Percentiles rank a stretch among this genome's conserved stretches.
These are phyloP conservation scores for Ryuthela nishihirai DNA, from an alignment of 2,888 invertebrate species.

Conservation along the genomic window DNA sequence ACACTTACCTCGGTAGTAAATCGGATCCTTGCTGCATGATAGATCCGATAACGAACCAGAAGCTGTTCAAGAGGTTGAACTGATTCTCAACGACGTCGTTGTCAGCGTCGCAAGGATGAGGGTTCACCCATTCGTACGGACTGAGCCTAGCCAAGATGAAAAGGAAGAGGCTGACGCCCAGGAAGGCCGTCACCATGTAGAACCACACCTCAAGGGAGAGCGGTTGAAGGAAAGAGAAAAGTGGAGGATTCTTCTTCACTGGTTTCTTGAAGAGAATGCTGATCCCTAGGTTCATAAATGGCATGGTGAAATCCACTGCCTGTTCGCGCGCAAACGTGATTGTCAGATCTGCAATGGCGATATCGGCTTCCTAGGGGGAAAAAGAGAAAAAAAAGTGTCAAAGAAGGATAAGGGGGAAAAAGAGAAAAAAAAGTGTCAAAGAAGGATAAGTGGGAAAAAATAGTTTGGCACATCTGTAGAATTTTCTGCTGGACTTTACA, in stretches of 20 bases:
- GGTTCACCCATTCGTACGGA: slow-evolving; percentile 52
- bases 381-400: no score
- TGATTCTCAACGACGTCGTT: slow-evolving; percentile 51
- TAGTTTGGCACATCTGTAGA: no score
- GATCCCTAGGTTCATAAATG: slow-evolving; percentile 89
- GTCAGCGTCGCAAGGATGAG: slow-evolving; percentile 52
- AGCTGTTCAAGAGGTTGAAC: slow-evolving; percentile 52
- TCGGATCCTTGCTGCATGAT: slow-evolving; percentile 46
- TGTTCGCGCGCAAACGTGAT: slow-evolving; percentile 93
- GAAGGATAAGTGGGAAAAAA: no score
- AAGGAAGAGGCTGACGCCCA: slow-evolving; percentile 42
- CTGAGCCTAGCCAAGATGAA: slow-evolving; percentile 72
- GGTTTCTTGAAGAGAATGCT: slow-evolving; percentile 57
- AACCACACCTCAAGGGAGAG: slow-evolving; percentile 54
- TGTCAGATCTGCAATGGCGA: slow-evolving; percentile 95
- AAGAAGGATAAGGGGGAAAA: no score
- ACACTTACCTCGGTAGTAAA: slow-evolving; percentile 27
- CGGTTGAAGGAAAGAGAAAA: slow-evolving; percentile 59
- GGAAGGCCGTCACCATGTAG: slow-evolving; percentile 43
- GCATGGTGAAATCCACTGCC: slow-evolving; percentile 93
- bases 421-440: no score
- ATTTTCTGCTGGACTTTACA: no score
- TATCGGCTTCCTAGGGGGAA: slow-evolving; percentile 93
- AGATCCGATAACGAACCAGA: slow-evolving; percentile 55
- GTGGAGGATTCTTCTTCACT: slow-evolving; percentile 53